phyloP scores from a whole-genome alignment of 2,888 invertebrate genomes.

The Tachystola acroxantha region DNA sequence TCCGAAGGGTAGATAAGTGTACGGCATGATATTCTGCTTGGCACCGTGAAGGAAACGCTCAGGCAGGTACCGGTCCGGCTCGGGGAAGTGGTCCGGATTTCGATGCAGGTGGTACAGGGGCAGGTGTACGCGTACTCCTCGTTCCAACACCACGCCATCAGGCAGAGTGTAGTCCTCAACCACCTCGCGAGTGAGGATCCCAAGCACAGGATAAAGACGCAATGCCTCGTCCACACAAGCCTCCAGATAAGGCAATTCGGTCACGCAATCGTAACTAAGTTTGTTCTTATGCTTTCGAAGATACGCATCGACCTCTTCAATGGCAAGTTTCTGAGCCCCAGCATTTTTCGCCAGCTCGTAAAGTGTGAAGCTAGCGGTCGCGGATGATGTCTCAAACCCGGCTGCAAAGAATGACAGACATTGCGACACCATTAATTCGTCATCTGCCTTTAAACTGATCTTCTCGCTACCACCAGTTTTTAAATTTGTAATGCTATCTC shows the following conservation, averaged over 20 bases:
- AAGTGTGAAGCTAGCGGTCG: conserved; percentile 31
- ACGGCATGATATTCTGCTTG: conserved; percentile 37
- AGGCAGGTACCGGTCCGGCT: conserved; percentile 44
- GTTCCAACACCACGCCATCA: conserved; percentile 38
- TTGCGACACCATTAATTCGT: conserved; percentile 69
- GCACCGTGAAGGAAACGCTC: conserved; percentile 45
- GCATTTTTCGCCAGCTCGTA: conserved; percentile 42
- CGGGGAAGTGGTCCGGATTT: conserved; percentile 42
- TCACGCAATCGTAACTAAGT: conserved; percentile 35
- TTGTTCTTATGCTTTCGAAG: conserved; percentile 15
- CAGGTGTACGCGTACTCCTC: conserved; percentile 46
- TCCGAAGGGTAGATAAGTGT: conserved; percentile 55
- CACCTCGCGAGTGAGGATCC: conserved; percentile 42
- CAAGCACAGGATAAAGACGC: conserved; percentile 47
- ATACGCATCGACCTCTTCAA: conserved; percentile 27
- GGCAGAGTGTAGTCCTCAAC: conserved; percentile 45
- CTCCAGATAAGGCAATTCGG: conserved; percentile 35
- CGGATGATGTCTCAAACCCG: conserved; percentile 47
- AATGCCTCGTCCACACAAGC: conserved; percentile 44
- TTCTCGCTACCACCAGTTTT: conserved; percentile 13
- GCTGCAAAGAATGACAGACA: conserved; percentile 66
- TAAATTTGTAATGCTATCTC: conserved; percentile 25
- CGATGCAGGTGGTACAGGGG: conserved; percentile 47
- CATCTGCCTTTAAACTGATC: conserved; percentile 35
- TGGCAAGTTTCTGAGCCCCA: conserved; percentile 27